Conservation (phyloP, 2,888 invertebrate genomes). For the Busseola fusca region DNA sequence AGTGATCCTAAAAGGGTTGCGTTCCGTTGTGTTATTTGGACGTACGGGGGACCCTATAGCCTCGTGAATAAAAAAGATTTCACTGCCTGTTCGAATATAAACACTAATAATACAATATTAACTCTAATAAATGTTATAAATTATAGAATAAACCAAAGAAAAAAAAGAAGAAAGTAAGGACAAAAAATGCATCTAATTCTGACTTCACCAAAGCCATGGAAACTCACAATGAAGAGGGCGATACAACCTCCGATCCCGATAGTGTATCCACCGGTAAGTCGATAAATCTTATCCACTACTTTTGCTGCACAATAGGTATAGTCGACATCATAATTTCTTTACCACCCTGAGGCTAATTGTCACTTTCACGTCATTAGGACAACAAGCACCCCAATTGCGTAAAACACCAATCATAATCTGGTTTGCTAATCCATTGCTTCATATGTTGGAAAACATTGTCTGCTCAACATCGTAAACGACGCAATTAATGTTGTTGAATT, state of each 20-base stretch:
- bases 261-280: conserved; percentile 19
- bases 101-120: not conserved
- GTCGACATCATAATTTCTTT: not conserved
- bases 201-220: not conserved
- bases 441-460: no score
- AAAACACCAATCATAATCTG: no score
- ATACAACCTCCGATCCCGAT: not conserved
- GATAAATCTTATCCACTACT: not conserved
- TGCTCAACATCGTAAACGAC: no score
- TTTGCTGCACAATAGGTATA: not conserved
- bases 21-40: no score
- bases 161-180: conserved; percentile 8
- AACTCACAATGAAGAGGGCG: not conserved
- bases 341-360: not conserved
- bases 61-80: not conserved
- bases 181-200: not conserved
- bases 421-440: no score
- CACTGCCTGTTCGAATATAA: no score
- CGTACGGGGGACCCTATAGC: no score
- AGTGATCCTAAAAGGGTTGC: no score
- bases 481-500: no score
- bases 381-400: not conserved
- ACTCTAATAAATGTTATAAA: not conserved
- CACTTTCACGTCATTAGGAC: not conserved
- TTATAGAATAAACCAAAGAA: conserved; percentile 6